Evolutionary conservation across 2,888 invertebrate genomes (phyloP), one percentile per base, ranked within the genome.

Genomic region (Caenorhabditis sp.): DNA sequence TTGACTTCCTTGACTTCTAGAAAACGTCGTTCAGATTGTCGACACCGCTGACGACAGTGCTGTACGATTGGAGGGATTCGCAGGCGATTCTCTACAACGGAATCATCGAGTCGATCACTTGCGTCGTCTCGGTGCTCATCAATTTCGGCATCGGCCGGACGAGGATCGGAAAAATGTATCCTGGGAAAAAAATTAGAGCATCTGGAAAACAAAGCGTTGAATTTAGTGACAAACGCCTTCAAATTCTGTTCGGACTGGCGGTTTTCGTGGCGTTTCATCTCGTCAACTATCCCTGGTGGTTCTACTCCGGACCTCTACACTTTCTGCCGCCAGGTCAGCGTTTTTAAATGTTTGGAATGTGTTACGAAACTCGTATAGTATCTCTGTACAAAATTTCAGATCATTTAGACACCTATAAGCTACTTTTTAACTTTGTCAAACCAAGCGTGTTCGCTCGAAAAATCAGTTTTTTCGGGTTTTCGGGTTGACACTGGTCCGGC

Each of bases 71-170:
- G 83, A 82, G 77, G 11, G 81, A 81, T 46, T 58, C 65, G 11
- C 74, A 80, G 53, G 76, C 83, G 1, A 78, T 82, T 32, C 43
- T 78, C 0, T 83, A 82, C 70, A 83, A 83, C 45, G 81, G 79
- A 9, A 66, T 83, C 17, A 66, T 81, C 13, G 77, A 81, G 37
- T 71, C 80, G 5, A 56, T 71, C 22, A 72, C 81, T 7, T 83
- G 81, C 45, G 48, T 81, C 13, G 76, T 81, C 4, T 83, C 83
- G 6, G 83, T 81, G 11, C 32, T 61, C 20, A 71, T 78, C 15
- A 80, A 81, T 30, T 77, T 74, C 26, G 59, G 76, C 9, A 78
- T 83, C 5, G 83, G 81, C 27, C 76, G 70, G 15, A 73, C 81
- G 0, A 63, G 75, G 48, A 62, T 83, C 37, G 81, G 83, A 56